phyloP scores from a whole-genome alignment of 2,888 invertebrate genomes.

The Strigamia maritima region DNA sequence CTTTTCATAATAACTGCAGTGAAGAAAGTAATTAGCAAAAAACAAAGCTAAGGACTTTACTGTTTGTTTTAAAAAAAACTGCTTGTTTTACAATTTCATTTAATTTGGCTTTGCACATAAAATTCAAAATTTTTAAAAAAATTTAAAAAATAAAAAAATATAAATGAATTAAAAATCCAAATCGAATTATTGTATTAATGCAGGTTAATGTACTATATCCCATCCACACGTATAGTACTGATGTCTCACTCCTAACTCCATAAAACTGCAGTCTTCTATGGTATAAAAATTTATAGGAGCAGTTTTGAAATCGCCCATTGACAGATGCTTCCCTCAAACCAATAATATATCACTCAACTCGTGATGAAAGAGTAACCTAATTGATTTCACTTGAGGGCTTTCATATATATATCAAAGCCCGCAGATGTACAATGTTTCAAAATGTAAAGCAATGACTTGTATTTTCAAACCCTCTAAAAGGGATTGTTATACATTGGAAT shows the following conservation, averaged over 20 bases:
- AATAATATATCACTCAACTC: neutral
- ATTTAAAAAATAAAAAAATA: no score
- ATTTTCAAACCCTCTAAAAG: neutral
- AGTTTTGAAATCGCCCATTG: neutral
- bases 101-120: neutral
- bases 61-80: neutral
- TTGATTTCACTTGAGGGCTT: slow-evolving; percentile 13
- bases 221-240: no score
- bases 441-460: neutral
- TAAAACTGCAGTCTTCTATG: neutral
- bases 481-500: neutral
- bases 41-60: neutral
- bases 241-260: no score
- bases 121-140: no score
- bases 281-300: neutral
- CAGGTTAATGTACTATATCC: no score
- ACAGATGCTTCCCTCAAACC: neutral
- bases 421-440: neutral
- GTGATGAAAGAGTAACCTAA: neutral
- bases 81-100: neutral
- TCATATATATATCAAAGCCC: neutral
- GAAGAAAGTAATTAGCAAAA: slow-evolving; percentile 20
- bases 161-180: no score
- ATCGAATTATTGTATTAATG: no score
- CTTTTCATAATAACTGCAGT: slow-evolving; percentile 20